Conservation (phyloP, 2,888 invertebrate species). For the Boloria euphrosyne region DNA sequence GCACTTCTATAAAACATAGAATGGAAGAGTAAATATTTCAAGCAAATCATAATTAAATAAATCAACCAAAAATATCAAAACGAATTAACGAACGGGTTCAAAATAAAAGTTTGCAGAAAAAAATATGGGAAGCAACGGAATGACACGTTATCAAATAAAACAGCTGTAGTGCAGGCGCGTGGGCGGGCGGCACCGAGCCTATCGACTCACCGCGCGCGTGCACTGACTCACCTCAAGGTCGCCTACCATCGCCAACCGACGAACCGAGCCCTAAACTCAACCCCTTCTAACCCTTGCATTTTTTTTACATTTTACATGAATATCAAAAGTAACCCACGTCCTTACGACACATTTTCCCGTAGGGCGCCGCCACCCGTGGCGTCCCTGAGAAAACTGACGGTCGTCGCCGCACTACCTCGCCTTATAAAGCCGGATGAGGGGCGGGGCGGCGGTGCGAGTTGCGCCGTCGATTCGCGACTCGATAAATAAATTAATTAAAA, state of each 20-base stretch:
- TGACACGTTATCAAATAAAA: conserved; percentile 67
- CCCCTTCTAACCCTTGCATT: conserved; percentile 59
- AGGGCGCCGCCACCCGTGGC: conserved; percentile 65
- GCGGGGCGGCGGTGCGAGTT: conserved; percentile 76
- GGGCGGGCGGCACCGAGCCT: conserved; percentile 66
- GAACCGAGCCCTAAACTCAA: conserved; percentile 58
- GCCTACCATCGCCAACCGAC: conserved; percentile 50
- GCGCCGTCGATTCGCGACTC: conserved; percentile 81
- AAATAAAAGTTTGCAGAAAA: conserved; percentile 30
- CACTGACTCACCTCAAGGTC: conserved; percentile 77
- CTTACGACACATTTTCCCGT: conserved; percentile 63
- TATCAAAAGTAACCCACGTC: conserved; percentile 64
- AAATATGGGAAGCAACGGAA: conserved; percentile 39
- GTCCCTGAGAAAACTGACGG: conserved; percentile 77
- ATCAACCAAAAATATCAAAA: conserved; percentile 22
- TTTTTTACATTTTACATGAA: conserved; percentile 57
- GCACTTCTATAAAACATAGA: too few relatives aligned
- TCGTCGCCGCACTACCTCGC: conserved; percentile 62
- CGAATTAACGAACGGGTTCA: conserved; percentile 22
- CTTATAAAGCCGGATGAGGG: conserved; percentile 67
- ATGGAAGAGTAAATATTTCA: background rate
- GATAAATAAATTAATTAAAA: conserved; percentile 84
- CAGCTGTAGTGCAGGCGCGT: conserved; percentile 76
- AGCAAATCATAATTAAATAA: conserved; percentile 6
- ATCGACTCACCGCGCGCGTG: conserved; percentile 66